These are phyloP conservation scores for Spheniscus humboldti DNA, from an alignment of 2,797 vertebrate species.

Conservation along the genomic window DNA sequence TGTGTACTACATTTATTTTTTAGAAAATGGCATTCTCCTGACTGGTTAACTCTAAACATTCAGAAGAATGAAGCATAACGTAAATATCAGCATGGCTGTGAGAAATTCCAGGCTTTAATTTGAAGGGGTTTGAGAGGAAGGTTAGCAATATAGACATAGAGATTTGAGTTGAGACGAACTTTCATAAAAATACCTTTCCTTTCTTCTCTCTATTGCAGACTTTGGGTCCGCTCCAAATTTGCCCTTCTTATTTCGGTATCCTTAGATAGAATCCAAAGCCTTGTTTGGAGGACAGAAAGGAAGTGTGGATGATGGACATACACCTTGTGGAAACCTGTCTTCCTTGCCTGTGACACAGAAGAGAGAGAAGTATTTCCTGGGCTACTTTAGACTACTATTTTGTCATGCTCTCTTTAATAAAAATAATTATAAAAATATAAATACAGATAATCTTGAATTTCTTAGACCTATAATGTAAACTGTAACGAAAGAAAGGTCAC, in stretches of 20 bases:
- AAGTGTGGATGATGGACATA: not conserved
- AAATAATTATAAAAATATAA: not conserved
- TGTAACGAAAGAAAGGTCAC: not conserved
- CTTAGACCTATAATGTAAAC: not conserved
- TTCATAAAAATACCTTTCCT: not conserved
- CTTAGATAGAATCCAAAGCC: not conserved
- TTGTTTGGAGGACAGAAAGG: not conserved
- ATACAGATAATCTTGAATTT: not conserved
- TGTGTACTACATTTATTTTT: not conserved
- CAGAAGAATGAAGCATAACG: not conserved
- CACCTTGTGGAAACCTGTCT: not conserved
- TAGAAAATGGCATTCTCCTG: not conserved
- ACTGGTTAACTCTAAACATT: not conserved
- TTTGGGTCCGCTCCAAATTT: not conserved
- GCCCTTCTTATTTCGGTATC: not conserved
- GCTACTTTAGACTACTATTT: not conserved
- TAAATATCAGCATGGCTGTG: not conserved
- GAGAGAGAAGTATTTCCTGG: not conserved
- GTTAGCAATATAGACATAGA: rapidly evolving
- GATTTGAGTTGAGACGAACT: not conserved
- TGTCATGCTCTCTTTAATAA: not conserved
- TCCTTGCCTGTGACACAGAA: not conserved
- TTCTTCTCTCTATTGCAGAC: not conserved
- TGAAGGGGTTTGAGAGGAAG: not conserved
- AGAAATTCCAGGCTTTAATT: not conserved